Evolutionary conservation across 2,888 invertebrate genomes (phyloP).

Genomic region (Nemurella pictetii): DNA sequence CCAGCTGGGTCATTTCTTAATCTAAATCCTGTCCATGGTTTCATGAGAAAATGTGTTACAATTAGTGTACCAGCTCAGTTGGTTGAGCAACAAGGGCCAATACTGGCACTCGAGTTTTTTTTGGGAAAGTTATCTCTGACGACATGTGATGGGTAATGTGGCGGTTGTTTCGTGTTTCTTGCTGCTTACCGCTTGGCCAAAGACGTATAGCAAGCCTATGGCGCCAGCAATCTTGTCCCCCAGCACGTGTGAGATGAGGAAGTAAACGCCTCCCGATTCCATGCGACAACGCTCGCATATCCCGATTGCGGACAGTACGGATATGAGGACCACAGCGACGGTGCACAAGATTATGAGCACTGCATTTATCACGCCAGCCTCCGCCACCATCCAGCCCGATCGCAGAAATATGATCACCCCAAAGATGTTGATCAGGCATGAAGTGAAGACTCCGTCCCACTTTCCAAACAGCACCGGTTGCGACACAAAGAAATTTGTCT

Average conservation of each 20-base stretch:
- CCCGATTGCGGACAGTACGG: slow-evolving; percentile 92
- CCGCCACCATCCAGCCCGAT: slow-evolving; percentile 96
- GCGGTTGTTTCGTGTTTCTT: too few species aligned
- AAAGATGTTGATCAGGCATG: slow-evolving; percentile 95
- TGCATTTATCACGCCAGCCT: slow-evolving; percentile 81
- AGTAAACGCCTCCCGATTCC: slow-evolving; percentile 97
- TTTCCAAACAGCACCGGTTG: slow-evolving; percentile 95
- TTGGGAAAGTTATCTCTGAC: too few species aligned
- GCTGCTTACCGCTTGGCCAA: slow-evolving; percentile 83
- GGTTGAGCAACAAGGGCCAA: too few species aligned
- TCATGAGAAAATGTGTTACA: too few species aligned
- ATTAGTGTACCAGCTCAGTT: too few species aligned
- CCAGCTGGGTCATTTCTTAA: too few species aligned
- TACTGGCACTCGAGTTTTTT: too few species aligned
- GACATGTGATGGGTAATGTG: too few species aligned
- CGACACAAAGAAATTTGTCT: slow-evolving; percentile 93
- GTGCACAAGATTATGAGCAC: slow-evolving; percentile 79
- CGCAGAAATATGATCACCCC: slow-evolving; percentile 96
- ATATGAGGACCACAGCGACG: slow-evolving; percentile 87
- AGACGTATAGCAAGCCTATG: slow-evolving; percentile 90
- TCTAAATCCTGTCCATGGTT: too few species aligned
- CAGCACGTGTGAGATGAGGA: slow-evolving; percentile 89
- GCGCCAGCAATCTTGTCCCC: slow-evolving; percentile 93
- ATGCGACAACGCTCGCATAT: slow-evolving; percentile 94
- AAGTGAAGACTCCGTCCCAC: slow-evolving; percentile 98